Conservation (phyloP, 2,888 invertebrate species). For the Druceiella hillmani region DNA sequence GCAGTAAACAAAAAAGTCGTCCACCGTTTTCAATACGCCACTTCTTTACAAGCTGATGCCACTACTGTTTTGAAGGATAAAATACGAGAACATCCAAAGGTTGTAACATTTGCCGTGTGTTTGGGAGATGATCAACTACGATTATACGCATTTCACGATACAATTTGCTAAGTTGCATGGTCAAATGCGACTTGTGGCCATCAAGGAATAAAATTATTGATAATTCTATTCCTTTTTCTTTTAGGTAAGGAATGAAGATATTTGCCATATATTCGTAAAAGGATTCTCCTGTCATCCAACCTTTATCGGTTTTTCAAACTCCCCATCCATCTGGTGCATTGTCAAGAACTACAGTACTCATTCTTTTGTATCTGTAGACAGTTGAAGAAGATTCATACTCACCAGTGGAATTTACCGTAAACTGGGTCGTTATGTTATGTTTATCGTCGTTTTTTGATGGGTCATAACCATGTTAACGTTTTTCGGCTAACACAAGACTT, state of each 20-base stretch:
- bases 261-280: constrained; percentile 33
- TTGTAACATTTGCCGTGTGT: too few species aligned
- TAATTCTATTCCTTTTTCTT: constrained; percentile 12
- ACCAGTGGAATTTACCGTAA: constrained; percentile 14
- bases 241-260: constrained; percentile 22
- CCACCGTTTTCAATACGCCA: constrained; percentile 23
- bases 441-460: constrained; percentile 15
- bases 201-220: too few species aligned
- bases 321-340: constrained; percentile 26
- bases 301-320: constrained; percentile 32
- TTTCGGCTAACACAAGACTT: constrained; percentile 16
- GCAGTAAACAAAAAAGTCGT: too few species aligned
- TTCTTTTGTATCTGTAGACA: constrained; percentile 19
- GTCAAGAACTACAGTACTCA: constrained; percentile 14
- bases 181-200: too few species aligned
- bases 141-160: too few species aligned
- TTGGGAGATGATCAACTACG: too few species aligned
- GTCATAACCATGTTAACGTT: constrained; percentile 12
- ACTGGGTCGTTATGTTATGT: constrained; percentile 15
- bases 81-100: too few species aligned
- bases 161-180: too few species aligned
- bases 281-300: constrained; percentile 34
- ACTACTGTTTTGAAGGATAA: constrained; percentile 14
- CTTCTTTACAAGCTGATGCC: constrained; percentile 17
- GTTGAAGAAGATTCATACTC: constrained; percentile 21